phyloP scores from a whole-genome alignment of 2,113 vertebrate genomes.

The Oncorhynchus tshawytscha region DNA sequence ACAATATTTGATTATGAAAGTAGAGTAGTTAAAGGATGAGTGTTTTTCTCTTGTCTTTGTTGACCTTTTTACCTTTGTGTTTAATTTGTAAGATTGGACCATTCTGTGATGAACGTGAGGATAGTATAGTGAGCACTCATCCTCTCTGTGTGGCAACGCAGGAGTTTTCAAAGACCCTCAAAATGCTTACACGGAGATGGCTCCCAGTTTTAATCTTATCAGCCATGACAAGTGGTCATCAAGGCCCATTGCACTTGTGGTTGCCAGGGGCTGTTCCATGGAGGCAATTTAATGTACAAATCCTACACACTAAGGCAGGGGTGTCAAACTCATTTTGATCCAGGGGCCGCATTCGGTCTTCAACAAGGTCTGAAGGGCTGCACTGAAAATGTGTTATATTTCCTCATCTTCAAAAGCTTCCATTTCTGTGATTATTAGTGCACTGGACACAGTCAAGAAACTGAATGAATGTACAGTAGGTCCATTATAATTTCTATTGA shows the following conservation, averaged over 20 bases:
- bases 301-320: background rate
- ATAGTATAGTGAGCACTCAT: background rate
- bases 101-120: background rate
- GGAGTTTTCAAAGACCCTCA: slow-evolving; percentile 4
- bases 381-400: too few relatives aligned
- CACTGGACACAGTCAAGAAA: too few relatives aligned
- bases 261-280: slow-evolving; percentile 11
- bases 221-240: slow-evolving; percentile 50
- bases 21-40: background rate
- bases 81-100: background rate
- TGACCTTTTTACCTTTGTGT: background rate
- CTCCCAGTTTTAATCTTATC: slow-evolving; percentile 49
- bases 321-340: too few relatives aligned
- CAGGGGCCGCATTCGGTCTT: too few relatives aligned
- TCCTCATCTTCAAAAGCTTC: too few relatives aligned
- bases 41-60: background rate
- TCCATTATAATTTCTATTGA: too few relatives aligned
- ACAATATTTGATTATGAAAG: background rate
- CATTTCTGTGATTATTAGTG: too few relatives aligned
- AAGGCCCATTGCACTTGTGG: slow-evolving; percentile 48
- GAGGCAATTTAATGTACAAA: background rate
- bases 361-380: too few relatives aligned
- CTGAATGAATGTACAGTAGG: too few relatives aligned
- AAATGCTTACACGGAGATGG: slow-evolving; percentile 37
- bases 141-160: background rate